Base-by-base conservation (phyloP, 2,113 vertebrate species). In the Coreoperca whiteheadi region DNA sequence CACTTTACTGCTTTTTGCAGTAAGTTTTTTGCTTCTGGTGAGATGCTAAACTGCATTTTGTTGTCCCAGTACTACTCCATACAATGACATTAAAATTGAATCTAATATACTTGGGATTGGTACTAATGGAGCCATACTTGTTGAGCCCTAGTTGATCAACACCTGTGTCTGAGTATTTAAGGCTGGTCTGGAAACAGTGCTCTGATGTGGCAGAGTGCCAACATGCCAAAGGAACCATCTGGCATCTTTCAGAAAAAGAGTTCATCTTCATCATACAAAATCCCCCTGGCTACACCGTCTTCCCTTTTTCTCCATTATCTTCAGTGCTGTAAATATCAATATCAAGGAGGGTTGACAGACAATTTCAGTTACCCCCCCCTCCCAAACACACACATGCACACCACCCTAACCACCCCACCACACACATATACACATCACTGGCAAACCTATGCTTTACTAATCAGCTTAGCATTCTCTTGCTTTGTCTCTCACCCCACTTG, bases 401-500 rank as follows among this genome's bases (percentile, higher is more conserved):
- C 43, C 79, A 56, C 46, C 25, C 48, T 34, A 43, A 84, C 66
- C 72, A 57, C 28, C 34, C 65, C 53, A 75, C 37, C 60, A 61
- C 64, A 64, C 79, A 71, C 63, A 84, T 61, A 85, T 61, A 87
- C 61, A 91, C 94, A 95, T 94, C 96, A 95, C 96, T 94, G 95
- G 96, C 91, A 96, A 97, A 96, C 96, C 96, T 95, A 96, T 96
- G 96, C 96, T 95, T 91, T 94, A 85, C 95, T 98, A 98, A 99
- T 98, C 97, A 98, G 96, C 97, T 97, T 97, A 97, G 95, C 79
- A 77, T 81, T 85, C 71, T 82, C 82, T 68, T 37, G 20, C 64
- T 28, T 65, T 46, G 68, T 37, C 79, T 78, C 39, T 84, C 75
- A 37, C 57, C 75, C 80, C 77, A 91, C 83, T 90, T 87, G 71